Evolutionary conservation across 2,113 vertebrate species (phyloP).

Genomic region (Lophochroa leadbeateri): DNA sequence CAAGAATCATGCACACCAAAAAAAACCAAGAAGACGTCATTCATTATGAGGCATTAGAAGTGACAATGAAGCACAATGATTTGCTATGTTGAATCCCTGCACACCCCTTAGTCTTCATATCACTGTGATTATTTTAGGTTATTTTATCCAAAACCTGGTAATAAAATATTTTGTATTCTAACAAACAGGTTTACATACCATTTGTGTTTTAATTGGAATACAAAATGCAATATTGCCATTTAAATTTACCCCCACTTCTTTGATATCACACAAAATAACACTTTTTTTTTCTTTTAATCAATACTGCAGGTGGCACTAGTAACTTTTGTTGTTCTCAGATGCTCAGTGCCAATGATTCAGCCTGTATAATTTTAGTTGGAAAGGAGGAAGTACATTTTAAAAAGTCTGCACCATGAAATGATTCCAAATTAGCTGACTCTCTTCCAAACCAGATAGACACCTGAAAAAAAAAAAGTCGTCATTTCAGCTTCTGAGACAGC

Average conservation of each 20-base stretch:
- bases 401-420: neutral
- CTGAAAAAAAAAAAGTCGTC: fast-evolving
- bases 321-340: neutral
- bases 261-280: neutral
- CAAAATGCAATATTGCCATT: neutral
- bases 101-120: neutral
- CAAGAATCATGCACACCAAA: neutral
- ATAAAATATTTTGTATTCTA: neutral
- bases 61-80: neutral
- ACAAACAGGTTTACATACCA: neutral
- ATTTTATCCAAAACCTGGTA: neutral
- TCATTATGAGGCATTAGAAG: neutral
- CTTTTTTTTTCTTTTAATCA: neutral
- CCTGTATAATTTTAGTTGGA: neutral
- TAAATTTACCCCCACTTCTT: neutral
- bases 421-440: neutral
- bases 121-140: neutral
- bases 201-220: neutral
- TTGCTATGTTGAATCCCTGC: neutral
- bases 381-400: neutral
- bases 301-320: conserved; percentile 10
- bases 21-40: neutral
- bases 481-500: neutral
- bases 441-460: neutral
- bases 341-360: neutral